Evolutionary conservation across 1,140 invertebrate species (phyloP), one percentile per base, ranked within the genome.

Genomic region (Penaeus chinensis): DNA sequence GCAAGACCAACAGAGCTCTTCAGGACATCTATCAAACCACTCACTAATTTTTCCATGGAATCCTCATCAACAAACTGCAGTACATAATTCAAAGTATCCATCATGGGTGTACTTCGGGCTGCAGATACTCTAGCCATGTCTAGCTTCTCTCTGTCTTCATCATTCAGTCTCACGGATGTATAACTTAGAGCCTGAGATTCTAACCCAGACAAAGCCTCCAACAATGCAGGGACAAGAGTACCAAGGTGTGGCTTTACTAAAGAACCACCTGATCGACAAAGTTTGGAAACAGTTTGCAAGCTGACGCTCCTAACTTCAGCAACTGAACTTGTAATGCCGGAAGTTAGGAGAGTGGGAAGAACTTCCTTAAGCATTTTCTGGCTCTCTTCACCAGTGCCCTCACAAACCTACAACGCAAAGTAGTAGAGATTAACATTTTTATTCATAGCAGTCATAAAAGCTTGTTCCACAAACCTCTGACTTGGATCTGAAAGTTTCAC

Each of bases 11-110:
- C 93, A 76, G 95, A 96, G 32, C 94, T 95, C 90, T 95, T 96
- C 89, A 97, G 95, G 66, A 98, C 92, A 87, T 98, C 97, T 54
- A 96, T 93, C 1, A 98, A 93, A 91, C 95, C 94, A 10, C 96
- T 96, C 22, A 97, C 94, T 91, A 98, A 94, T 85, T 96, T 95
- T 91, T 96, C 95, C 90, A 98, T 93, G 71, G 95, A 95, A 8
- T 94, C 92, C 62, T 94, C 95, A 92, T 97, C 96, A 61, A 97
- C 94, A 91, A 95, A 97, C 88, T 96, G 96, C 87, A 98, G 94
- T 91, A 96, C 96, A 93, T 96, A 95, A 63, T 96, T 95, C 37
- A 98, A 95, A 3, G 96, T 97, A 91, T 98, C 96, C 89, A 96
- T 97, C 90, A 97, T 97, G 84, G 97, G 96, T 91, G 97, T 96